These are phyloP conservation scores for Campoplex capitator DNA, from an alignment of 2,888 invertebrate genomes.

Conservation along the genomic window DNA sequence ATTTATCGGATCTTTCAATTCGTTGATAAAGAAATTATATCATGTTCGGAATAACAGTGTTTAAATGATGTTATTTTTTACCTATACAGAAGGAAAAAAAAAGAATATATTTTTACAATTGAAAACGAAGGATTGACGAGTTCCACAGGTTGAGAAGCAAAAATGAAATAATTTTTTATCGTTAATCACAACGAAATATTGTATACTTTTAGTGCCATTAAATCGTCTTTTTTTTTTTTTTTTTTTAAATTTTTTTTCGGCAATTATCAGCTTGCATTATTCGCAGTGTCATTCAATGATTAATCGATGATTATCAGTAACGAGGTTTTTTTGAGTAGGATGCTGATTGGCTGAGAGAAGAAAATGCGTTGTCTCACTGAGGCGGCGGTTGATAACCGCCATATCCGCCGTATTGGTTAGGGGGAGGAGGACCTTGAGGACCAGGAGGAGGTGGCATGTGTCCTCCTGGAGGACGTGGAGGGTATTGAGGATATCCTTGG, in stretches of 20 bases:
- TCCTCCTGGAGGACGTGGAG: slow-evolving; percentile 88
- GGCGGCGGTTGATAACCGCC: slow-evolving; percentile 92
- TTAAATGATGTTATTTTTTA: slow-evolving; percentile 40
- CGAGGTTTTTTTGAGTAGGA: slow-evolving; percentile 63
- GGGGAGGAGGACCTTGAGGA: slow-evolving; percentile 90
- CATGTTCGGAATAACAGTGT: slow-evolving; percentile 4
- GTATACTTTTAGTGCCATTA: slow-evolving; percentile 54
- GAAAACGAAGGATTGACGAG: slow-evolving; percentile 20
- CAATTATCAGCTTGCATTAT: not conserved
- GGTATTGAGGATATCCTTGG: slow-evolving; percentile 88
- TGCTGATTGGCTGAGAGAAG: slow-evolving; percentile 42
- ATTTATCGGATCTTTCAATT: slow-evolving; percentile 21
- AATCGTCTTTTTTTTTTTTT: slow-evolving; percentile 5
- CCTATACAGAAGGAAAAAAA: slow-evolving; percentile 50
- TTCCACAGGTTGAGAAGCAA: slow-evolving; percentile 7
- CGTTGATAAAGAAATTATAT: slow-evolving; percentile 21
- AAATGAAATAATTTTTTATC: slow-evolving; percentile 13
- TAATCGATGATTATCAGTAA: slow-evolving; percentile 44
- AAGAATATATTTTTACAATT: slow-evolving; percentile 48
- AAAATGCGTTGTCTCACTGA: slow-evolving; percentile 85
- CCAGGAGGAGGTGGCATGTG: slow-evolving; percentile 87
- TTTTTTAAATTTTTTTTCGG: not conserved
- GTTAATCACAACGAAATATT: slow-evolving; percentile 6
- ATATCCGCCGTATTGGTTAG: slow-evolving; percentile 91
- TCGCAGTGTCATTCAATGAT: not conserved